These are phyloP conservation scores for Cantharis lateralis DNA, from an alignment of 2,888 invertebrate genomes.

Conservation along the genomic window DNA sequence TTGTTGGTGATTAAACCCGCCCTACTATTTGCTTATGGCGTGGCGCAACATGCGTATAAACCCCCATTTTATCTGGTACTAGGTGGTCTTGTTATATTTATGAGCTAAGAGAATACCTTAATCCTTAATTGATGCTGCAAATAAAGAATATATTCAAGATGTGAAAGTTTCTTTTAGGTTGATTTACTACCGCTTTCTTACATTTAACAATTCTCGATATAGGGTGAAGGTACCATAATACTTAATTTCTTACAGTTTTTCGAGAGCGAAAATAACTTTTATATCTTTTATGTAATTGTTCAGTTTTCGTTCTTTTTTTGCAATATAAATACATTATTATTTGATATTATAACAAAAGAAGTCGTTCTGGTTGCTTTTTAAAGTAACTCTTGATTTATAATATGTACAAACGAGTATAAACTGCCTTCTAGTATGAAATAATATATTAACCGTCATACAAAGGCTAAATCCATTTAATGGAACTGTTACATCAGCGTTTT, in stretches of 20 bases:
- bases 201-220: background rate
- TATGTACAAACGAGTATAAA: background rate
- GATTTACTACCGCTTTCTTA: background rate
- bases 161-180: background rate
- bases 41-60: slow-evolving; percentile 26
- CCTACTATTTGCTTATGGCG: slow-evolving; percentile 27
- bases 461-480: background rate
- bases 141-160: background rate
- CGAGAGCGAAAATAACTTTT: background rate
- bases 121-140: background rate
- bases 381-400: background rate
- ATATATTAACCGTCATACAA: background rate
- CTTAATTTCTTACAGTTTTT: background rate
- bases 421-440: background rate
- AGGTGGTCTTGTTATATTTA: background rate
- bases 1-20: slow-evolving; percentile 19
- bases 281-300: background rate
- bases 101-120: background rate
- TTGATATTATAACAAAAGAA: background rate
- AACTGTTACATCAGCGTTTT: background rate
- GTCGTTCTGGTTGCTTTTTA: background rate
- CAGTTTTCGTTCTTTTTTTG: background rate
- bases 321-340: background rate
- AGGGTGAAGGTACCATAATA: background rate
- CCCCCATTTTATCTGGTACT: slow-evolving; percentile 19